Percentiles rank a stretch among this genome's conserved stretches.
Conservation (phyloP, 2,113 vertebrate genomes). For the Brienomyrus longianalis region DNA sequence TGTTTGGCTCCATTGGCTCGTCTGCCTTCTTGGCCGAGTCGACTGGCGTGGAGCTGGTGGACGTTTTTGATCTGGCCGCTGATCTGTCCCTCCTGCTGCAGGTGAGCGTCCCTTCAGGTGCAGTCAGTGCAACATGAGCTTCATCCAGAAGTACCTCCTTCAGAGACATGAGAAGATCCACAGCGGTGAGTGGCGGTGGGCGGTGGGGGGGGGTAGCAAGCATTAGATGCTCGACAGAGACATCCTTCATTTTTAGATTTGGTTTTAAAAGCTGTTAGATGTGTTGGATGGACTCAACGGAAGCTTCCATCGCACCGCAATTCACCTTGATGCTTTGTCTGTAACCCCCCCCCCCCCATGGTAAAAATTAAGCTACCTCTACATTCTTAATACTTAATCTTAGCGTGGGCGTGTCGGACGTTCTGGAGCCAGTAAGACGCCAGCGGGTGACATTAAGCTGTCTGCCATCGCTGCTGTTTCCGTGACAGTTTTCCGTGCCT, state of each 20-base stretch:
- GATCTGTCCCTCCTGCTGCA: conserved; percentile 27
- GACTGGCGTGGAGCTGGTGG: background rate
- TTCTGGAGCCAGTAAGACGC: background rate
- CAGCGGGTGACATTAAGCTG: background rate
- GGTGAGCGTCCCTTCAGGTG: conserved; percentile 95
- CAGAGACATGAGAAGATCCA: conserved; percentile 97
- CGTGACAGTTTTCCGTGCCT: background rate
- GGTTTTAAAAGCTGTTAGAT: background rate
- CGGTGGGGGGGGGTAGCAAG: background rate
- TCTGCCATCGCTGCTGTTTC: background rate
- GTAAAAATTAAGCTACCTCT: background rate
- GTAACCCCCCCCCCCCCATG: background rate
- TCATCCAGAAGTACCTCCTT: conserved; percentile 97
- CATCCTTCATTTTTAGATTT: background rate
- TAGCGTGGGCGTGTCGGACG: background rate
- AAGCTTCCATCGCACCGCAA: no score
- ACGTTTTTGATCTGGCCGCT: background rate
- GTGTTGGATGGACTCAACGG: background rate
- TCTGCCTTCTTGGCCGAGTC: background rate
- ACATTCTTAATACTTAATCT: background rate
- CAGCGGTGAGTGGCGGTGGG: conserved; percentile 61
- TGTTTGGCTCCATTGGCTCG: background rate
- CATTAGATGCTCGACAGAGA: background rate
- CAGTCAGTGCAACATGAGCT: conserved; percentile 97
- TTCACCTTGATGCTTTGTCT: background rate